A percentile compares a stretch with the other conserved stretches of the same genome.
Conservation (phyloP, 2,797 vertebrate species). For the Hoplostethus atlanticus region DNA sequence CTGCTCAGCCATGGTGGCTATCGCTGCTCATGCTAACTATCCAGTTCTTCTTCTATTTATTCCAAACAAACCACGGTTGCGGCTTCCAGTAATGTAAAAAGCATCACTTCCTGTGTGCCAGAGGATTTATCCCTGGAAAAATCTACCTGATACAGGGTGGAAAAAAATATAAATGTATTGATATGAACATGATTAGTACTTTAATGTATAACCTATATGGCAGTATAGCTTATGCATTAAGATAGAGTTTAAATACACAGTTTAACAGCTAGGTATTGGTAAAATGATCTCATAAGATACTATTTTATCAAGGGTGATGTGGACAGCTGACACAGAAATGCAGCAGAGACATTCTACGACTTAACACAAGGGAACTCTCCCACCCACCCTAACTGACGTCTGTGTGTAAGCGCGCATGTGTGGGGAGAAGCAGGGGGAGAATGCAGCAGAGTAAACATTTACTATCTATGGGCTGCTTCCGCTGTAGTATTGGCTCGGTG, state of each 20-base stretch:
- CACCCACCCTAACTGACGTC: constrained; percentile 10
- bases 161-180: too few species aligned
- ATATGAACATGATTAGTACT: too few species aligned
- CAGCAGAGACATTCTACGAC: constrained; percentile 18
- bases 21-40: too few species aligned
- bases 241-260: not conserved
- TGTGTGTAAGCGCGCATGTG: constrained; percentile 8
- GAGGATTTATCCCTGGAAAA: too few species aligned
- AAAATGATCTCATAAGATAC: not conserved
- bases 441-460: constrained; percentile 54
- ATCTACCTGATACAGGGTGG: too few species aligned
- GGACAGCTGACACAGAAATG: constrained; percentile 3
- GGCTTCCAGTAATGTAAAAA: too few species aligned
- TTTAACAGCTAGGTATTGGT: not conserved
- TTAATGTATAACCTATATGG: not conserved
- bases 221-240: not conserved
- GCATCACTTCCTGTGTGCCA: too few species aligned
- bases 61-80: too few species aligned
- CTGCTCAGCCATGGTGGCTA: too few species aligned
- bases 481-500: constrained; percentile 49
- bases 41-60: too few species aligned
- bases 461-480: constrained; percentile 69
- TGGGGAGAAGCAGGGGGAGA: constrained; percentile 17
- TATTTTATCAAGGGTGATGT: constrained; percentile 13
- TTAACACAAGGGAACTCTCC: constrained; percentile 29